These are phyloP conservation scores for Hormaphis cornu DNA, from an alignment of 1,140 invertebrate species.

Conservation along the genomic window DNA sequence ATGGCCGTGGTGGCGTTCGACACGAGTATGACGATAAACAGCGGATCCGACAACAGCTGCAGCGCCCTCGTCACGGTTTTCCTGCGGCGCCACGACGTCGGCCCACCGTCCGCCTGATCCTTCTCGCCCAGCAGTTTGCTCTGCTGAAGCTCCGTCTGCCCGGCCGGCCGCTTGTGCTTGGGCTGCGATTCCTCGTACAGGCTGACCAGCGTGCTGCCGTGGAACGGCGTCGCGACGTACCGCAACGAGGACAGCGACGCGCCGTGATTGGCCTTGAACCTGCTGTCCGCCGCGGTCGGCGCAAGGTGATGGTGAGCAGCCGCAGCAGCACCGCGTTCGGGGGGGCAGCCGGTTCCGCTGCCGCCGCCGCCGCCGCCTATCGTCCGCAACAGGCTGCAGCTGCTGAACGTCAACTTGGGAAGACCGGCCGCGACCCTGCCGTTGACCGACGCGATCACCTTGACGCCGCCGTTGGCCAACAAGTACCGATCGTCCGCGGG, in stretches of 20 bases:
- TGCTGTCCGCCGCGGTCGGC: not conserved
- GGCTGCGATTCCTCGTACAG: conserved; percentile 68
- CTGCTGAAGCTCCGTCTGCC: not conserved
- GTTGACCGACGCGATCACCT: conserved; percentile 35
- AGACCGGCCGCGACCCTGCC: not conserved
- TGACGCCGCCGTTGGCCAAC: conserved; percentile 17
- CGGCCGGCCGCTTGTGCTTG: not conserved
- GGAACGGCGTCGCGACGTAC: conserved; percentile 71
- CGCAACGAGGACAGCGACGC: conserved; percentile 62
- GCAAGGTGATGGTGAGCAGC: not conserved
- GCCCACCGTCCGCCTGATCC: not conserved
- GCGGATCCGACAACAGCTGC: conserved; percentile 62
- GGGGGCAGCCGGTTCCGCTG: too few relatives aligned
- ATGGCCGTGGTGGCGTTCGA: conserved; percentile 76
- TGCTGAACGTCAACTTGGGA: conserved; percentile 31
- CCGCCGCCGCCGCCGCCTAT: not conserved
- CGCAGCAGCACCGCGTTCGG: too few relatives aligned
- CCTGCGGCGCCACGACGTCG: not conserved
- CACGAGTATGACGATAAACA: conserved; percentile 69
- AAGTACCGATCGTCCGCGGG: conserved; percentile 32
- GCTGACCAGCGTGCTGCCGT: conserved; percentile 67
- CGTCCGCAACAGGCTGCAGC: conserved; percentile 34
- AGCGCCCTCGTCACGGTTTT: conserved; percentile 38
- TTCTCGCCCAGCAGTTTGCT: not conserved
- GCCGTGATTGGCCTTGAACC: conserved; percentile 35